Percentiles rank a stretch among this genome's conserved stretches.
phyloP scores from a whole-genome alignment of 2,888 invertebrate species.

The Drosophila mimetica region DNA sequence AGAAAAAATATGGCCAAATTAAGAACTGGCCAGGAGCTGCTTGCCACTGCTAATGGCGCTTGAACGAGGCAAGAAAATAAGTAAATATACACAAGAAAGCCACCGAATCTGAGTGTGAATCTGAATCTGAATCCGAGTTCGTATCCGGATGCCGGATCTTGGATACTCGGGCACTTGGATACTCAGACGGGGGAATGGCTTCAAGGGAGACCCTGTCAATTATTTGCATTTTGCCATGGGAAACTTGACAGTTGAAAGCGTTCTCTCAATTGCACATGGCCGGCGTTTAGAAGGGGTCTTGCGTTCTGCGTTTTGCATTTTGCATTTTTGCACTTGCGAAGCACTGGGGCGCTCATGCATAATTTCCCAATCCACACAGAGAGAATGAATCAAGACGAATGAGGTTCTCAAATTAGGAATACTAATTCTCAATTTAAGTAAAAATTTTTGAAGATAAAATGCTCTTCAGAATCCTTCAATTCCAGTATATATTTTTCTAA shows the following conservation, averaged over 20 bases:
- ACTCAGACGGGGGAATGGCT: no score
- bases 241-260: conserved; percentile 47
- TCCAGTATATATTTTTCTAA: no score
- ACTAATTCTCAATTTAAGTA: no score
- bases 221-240: conserved; percentile 67
- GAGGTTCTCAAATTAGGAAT: no score
- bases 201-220: conserved; percentile 66
- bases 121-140: conserved; percentile 42
- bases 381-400: no score
- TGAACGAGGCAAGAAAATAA: conserved; percentile 17
- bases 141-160: conserved; percentile 23
- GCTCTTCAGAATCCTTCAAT: no score
- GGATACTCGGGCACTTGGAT: conserved; percentile 1
- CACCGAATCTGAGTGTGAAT: conserved; percentile 43
- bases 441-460: no score
- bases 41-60: conserved; percentile 19
- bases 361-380: conserved; percentile 49
- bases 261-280: conserved; percentile 50
- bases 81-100: conserved; percentile 7
- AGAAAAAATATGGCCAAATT: conserved; percentile 41
- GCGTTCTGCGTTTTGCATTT: neutral
- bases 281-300: conserved; percentile 12
- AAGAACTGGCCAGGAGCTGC: conserved; percentile 22
- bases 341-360: conserved; percentile 67
- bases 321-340: conserved; percentile 23